Conservation (phyloP, 1,140 invertebrate genomes). For the Drosophila tsacasi region DNA sequence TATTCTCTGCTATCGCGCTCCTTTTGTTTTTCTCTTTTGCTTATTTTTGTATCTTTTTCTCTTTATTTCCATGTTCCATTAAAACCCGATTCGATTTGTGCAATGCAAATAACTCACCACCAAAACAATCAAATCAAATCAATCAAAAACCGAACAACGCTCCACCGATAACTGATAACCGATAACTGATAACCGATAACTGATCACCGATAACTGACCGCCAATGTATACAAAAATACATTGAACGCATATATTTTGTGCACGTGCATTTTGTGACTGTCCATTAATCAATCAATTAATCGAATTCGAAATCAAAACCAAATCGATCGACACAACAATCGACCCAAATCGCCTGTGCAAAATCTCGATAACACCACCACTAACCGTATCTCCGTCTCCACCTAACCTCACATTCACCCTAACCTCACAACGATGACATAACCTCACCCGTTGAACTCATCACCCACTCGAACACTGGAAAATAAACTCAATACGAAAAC, state of each 20-base stretch:
- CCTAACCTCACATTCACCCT: slow-evolving; percentile 35
- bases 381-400: slow-evolving; percentile 22
- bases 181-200: slow-evolving; percentile 30
- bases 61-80: slow-evolving; percentile 85
- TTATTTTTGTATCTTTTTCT: slow-evolving; percentile 84
- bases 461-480: slow-evolving; percentile 20
- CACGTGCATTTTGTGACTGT: slow-evolving; percentile 54
- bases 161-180: slow-evolving; percentile 53
- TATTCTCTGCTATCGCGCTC: slow-evolving; percentile 70
- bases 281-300: slow-evolving; percentile 63
- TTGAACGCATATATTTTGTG: slow-evolving; percentile 65
- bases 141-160: slow-evolving; percentile 56
- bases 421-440: slow-evolving; percentile 23
- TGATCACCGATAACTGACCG: slow-evolving; percentile 40
- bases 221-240: slow-evolving; percentile 85
- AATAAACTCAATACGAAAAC: slow-evolving; percentile 16
- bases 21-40: slow-evolving; percentile 81
- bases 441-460: slow-evolving; percentile 30
- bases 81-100: slow-evolving; percentile 81
- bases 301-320: slow-evolving; percentile 16
- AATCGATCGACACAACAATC: slow-evolving; percentile 46
- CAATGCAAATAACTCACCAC: slow-evolving; percentile 69
- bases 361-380: slow-evolving; percentile 30
- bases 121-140: slow-evolving; percentile 52
- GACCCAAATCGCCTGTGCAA: slow-evolving; percentile 50